Evolutionary conservation across 2,797 vertebrate species (phyloP).

Genomic region (Alca torda): DNA sequence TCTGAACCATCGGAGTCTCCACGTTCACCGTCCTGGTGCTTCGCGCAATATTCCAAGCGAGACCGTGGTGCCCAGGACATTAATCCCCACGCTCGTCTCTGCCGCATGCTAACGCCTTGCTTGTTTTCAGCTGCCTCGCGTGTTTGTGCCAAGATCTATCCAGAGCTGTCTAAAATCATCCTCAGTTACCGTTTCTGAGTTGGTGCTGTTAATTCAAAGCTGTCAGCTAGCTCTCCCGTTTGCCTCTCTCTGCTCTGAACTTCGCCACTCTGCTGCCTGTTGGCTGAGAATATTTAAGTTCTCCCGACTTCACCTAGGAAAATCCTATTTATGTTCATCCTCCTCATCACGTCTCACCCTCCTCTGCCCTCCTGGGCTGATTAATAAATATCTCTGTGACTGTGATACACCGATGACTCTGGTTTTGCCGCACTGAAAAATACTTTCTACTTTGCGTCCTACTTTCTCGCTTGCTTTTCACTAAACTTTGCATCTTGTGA

Average conservation of each 20-base stretch:
- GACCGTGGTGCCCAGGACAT: neutral
- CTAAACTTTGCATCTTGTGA: neutral
- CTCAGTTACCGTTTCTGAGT: neutral
- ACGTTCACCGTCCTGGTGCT: fast-evolving
- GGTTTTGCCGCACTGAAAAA: neutral
- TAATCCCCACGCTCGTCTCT: neutral
- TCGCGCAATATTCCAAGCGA: neutral
- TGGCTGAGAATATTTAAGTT: neutral
- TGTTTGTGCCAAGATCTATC: neutral
- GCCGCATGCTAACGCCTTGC: neutral
- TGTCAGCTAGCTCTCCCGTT: neutral
- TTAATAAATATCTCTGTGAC: neutral
- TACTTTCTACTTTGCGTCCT: neutral
- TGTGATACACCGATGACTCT: neutral
- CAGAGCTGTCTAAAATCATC: neutral
- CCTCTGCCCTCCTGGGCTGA: neutral
- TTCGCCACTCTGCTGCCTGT: neutral
- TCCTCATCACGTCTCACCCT: neutral
- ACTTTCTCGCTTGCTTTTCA: neutral
- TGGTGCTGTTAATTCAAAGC: neutral
- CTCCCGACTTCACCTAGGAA: neutral
- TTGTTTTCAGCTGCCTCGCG: neutral
- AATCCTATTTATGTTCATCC: neutral
- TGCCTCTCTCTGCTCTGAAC: conserved; percentile 6
- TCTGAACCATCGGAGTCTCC: neutral